phyloP scores from a whole-genome alignment of 2,113 vertebrate genomes.

The Pitta sordida region DNA sequence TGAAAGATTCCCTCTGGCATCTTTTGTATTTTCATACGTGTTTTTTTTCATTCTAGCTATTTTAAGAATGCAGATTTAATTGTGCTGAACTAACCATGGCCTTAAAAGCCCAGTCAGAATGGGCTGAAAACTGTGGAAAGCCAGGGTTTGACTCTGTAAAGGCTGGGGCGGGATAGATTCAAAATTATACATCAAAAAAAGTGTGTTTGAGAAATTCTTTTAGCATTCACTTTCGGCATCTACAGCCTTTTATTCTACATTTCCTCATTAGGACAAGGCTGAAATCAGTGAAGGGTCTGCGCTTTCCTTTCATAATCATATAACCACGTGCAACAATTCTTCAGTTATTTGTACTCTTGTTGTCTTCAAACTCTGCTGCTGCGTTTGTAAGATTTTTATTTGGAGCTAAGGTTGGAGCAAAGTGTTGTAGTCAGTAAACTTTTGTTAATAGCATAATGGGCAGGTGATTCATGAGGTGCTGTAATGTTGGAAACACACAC shows the following conservation, averaged over 20 bases:
- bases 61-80: background rate
- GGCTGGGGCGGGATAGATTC: fast-evolving
- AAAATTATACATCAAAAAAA: background rate
- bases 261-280: background rate
- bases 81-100: background rate
- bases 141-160: background rate
- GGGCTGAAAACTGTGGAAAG: background rate
- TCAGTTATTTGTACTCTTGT: background rate
- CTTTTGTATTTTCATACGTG: background rate
- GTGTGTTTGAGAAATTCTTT: background rate
- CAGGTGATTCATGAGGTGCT: background rate
- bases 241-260: background rate
- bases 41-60: background rate
- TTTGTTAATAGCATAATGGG: background rate
- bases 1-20: background rate
- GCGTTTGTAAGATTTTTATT: background rate
- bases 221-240: background rate
- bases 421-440: background rate
- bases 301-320: fast-evolving
- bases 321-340: background rate
- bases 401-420: background rate
- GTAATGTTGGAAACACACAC: background rate
- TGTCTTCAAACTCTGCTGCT: background rate
- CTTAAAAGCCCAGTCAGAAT: background rate
- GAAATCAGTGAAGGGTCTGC: background rate